Percentiles rank a stretch among this genome's conserved stretches.
These are phyloP conservation scores for Phoenicopterus ruber DNA, from an alignment of 2,113 vertebrate species.

Conservation along the genomic window DNA sequence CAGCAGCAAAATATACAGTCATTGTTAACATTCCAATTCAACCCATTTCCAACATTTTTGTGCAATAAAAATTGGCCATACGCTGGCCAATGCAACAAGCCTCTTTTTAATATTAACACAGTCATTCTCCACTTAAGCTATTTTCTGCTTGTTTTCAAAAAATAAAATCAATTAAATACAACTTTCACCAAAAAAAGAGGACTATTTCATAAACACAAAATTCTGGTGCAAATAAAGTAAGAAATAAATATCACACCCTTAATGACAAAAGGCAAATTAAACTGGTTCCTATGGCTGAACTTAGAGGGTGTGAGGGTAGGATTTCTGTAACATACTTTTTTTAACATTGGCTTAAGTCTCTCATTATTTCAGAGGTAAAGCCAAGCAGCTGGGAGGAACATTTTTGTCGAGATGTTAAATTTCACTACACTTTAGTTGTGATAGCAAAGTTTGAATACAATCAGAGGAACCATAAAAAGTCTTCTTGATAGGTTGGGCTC, in stretches of 20 bases:
- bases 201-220: conserved; percentile 40
- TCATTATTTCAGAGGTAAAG: conserved; percentile 44
- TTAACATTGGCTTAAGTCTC: conserved; percentile 59
- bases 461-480: conserved; percentile 64
- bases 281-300: conserved; percentile 55
- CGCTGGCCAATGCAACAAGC: conserved; percentile 64
- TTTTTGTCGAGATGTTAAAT: conserved; percentile 18
- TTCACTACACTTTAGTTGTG: conserved; percentile 37
- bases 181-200: conserved; percentile 7
- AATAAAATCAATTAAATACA: conserved; percentile 65
- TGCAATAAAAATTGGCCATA: conserved; percentile 71
- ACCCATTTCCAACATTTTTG: conserved; percentile 67
- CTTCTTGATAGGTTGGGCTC: conserved; percentile 56
- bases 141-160: conserved; percentile 44
- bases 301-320: conserved; percentile 47
- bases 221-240: conserved; percentile 56
- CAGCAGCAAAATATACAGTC: conserved; percentile 73
- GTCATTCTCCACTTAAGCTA: conserved; percentile 51
- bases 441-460: conserved; percentile 55
- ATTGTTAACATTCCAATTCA: conserved; percentile 69
- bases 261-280: conserved; percentile 53
- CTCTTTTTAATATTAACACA: conserved; percentile 60
- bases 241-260: conserved; percentile 64
- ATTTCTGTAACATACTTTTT: conserved; percentile 47
- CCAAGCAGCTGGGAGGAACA: conserved; percentile 54